Conservation (phyloP, 2,113 vertebrate genomes). For the Pungitius pungitius region DNA sequence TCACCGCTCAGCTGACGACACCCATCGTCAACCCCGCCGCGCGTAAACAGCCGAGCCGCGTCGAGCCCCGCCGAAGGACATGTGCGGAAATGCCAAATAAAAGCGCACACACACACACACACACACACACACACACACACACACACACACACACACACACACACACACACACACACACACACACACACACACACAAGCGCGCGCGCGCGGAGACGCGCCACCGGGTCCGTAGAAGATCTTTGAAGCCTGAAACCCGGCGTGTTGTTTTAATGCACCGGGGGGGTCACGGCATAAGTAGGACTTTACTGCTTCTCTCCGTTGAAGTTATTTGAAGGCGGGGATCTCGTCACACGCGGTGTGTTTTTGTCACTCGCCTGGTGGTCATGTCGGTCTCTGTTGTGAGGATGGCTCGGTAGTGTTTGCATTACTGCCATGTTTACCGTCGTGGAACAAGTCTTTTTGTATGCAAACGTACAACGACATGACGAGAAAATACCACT, state of each 20-base stretch:
- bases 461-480: neutral
- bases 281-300: neutral
- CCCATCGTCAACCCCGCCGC: constrained; percentile 49
- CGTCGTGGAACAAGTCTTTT: neutral
- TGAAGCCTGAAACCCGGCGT: constrained; percentile 8
- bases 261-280: neutral
- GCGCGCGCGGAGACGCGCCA: constrained; percentile 47
- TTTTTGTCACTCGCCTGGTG: neutral
- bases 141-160: too few species aligned
- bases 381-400: neutral
- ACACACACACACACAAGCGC: too few species aligned
- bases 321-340: constrained; percentile 32
- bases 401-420: constrained; percentile 14
- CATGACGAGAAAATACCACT: neutral
- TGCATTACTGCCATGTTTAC: constrained; percentile 5
- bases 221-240: constrained; percentile 17
- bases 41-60: constrained; percentile 10
- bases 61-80: constrained; percentile 1
- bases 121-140: too few species aligned
- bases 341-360: neutral
- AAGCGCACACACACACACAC: constrained; percentile 28
- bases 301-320: constrained; percentile 9
- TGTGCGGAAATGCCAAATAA: constrained; percentile 34
- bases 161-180: too few species aligned
- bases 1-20: constrained; percentile 67